These are phyloP conservation scores for Colinus virginianus DNA, from an alignment of 2,113 vertebrate genomes.

Conservation along the genomic window DNA sequence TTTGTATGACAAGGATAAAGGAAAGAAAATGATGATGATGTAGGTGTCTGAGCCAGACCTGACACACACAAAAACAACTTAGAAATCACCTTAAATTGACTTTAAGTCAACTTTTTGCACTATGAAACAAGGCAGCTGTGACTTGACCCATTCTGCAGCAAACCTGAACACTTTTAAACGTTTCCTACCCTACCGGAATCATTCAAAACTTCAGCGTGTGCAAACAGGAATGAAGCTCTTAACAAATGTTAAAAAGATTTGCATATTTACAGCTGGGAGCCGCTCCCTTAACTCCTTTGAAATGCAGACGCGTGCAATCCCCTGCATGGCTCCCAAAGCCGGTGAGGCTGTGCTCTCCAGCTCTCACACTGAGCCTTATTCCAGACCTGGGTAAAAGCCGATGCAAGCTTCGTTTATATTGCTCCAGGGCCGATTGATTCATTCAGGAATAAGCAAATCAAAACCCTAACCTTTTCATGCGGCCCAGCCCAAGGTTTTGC, in stretches of 20 bases:
- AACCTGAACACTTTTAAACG: not conserved
- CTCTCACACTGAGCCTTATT: not conserved
- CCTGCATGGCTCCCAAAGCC: accelerated
- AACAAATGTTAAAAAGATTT: not conserved
- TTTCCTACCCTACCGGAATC: not conserved
- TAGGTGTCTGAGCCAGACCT: not conserved
- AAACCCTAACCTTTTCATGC: not conserved
- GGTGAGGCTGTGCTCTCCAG: not conserved
- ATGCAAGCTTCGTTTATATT: not conserved
- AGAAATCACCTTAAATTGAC: not conserved
- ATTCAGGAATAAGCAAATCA: not conserved
- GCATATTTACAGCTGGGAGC: not conserved
- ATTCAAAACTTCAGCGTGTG: not conserved
- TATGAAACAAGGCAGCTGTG: not conserved
- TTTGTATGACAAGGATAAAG: not conserved
- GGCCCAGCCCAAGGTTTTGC: not conserved
- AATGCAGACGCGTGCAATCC: not conserved
- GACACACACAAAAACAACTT: not conserved
- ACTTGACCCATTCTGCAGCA: not conserved
- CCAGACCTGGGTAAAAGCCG: not conserved
- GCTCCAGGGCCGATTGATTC: not conserved
- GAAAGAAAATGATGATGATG: not conserved
- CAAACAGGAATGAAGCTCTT: not conserved
- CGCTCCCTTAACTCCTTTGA: not conserved
- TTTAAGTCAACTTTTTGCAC: not conserved